Evolutionary conservation across 2,113 vertebrate species (phyloP), one percentile per base, ranked within the genome.

Genomic region (Perca schrenkii): DNA sequence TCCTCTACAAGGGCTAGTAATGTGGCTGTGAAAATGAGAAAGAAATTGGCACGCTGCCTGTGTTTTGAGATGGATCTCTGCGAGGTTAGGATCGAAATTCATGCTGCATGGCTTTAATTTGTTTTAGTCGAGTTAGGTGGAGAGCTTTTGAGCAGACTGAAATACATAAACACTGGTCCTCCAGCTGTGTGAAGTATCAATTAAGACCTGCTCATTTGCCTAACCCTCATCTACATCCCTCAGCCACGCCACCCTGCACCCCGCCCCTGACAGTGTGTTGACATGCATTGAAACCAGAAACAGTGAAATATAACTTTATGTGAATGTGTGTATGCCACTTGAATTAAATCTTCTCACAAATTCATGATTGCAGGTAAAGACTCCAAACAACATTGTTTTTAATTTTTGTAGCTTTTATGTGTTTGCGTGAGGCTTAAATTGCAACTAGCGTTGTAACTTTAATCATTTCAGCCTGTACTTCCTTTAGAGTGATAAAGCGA

Each of bases 151-250:
- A 94, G 91, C 66, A 2, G 76, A 57, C 79, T 80, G 86, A 90
- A 92, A 92, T 87, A 74, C 89, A 90, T 92, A 91, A 94, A 94
- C 89, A 82, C 79, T 64, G 86, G 88, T 87, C 89, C 91, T 93
- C 90, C 86, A 90, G 84, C 89, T 86, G 86, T 83, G 85, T 92
- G 87, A 86, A 93, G 93, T 92, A 93, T 93, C 92, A 94, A 94
- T 94, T 93, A 94, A 88, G 92, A 88, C 83, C 89, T 84, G 80
- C 91, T 94, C 93, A 92, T 94, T 94, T 93, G 90, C 86, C 83
- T 94, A 93, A 91, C 90, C 89, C 90, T 89, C 90, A 86, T 91
- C 91, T 90, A 40, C 85, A 85, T 84, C 86, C 83, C 84, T 84
- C 88, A 82, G 85, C 75, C 90, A 74, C 79, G 76, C 88, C 82